phyloP scores from a whole-genome alignment of 2,888 invertebrate genomes.

The Boloria euphrosyne region DNA sequence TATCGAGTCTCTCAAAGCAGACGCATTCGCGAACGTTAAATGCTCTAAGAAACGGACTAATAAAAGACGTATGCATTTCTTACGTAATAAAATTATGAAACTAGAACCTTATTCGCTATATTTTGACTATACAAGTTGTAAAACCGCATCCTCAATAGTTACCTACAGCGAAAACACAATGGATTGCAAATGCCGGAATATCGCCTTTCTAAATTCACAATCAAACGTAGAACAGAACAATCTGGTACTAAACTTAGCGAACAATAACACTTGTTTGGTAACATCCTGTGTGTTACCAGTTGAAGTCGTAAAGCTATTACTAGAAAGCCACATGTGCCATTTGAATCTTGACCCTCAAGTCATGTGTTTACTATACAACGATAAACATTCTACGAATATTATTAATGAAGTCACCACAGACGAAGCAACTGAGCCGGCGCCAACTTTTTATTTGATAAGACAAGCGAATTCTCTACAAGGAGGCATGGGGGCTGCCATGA shows the following conservation, averaged over 20 bases:
- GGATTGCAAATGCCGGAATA: conserved; percentile 76
- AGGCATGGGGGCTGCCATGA: conserved; percentile 65
- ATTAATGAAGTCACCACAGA: conserved; percentile 59
- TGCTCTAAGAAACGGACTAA: conserved; percentile 54
- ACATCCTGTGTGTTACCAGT: conserved; percentile 75
- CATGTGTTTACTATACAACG: conserved; percentile 73
- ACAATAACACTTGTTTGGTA: conserved; percentile 74
- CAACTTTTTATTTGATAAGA: conserved; percentile 74
- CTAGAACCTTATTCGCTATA: conserved; percentile 73
- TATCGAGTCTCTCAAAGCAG: conserved; percentile 66
- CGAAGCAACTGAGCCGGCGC: conserved; percentile 69
- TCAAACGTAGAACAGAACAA: conserved; percentile 61
- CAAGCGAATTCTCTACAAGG: conserved; percentile 64
- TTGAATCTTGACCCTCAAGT: conserved; percentile 68
- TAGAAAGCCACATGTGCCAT: conserved; percentile 72
- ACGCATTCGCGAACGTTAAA: conserved; percentile 65
- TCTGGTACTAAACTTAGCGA: conserved; percentile 62
- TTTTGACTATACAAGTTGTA: conserved; percentile 74
- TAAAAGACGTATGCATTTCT: conserved; percentile 68
- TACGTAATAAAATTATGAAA: conserved; percentile 66
- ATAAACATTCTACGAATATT: conserved; percentile 58
- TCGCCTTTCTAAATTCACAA: conserved; percentile 65
- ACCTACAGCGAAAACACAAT: conserved; percentile 69
- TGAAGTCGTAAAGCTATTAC: conserved; percentile 63
- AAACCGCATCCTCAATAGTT: conserved; percentile 61